phyloP scores from a whole-genome alignment of 2,888 invertebrate genomes.

The Eulithis testata region DNA sequence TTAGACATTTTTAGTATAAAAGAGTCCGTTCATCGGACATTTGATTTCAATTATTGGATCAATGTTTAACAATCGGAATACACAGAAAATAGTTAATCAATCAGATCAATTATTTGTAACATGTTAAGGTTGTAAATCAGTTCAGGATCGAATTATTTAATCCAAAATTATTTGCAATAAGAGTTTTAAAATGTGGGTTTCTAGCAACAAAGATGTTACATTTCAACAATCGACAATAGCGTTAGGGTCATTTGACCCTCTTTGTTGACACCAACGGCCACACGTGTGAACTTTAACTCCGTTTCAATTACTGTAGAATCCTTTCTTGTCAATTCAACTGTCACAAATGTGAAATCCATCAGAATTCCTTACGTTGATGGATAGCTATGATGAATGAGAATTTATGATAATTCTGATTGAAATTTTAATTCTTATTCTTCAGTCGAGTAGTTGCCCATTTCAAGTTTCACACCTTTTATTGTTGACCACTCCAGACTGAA shows the following conservation, averaged over 20 bases:
- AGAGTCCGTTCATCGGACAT: too few species aligned
- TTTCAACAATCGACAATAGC: conserved; percentile 33
- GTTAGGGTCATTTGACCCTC: conserved; percentile 46
- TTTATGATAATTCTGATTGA: conserved; percentile 77
- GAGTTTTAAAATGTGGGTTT: background rate
- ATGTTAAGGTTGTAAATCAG: too few species aligned
- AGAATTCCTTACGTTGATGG: conserved; percentile 63
- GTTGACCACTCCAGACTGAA: conserved; percentile 33
- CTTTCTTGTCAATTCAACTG: conserved; percentile 73
- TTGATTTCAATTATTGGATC: too few species aligned
- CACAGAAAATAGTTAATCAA: too few species aligned
- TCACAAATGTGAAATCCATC: conserved; percentile 76
- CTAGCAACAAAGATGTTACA: conserved; percentile 23
- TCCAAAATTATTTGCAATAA: background rate
- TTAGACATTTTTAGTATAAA: too few species aligned
- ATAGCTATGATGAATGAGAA: conserved; percentile 72
- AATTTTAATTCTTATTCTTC: conserved; percentile 75
- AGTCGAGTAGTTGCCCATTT: conserved; percentile 61
- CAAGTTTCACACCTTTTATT: conserved; percentile 62
- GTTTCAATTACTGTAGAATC: conserved; percentile 57
- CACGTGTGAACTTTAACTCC: conserved; percentile 80
- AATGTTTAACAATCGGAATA: too few species aligned
- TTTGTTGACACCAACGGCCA: conserved; percentile 64
- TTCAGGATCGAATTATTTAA: background rate
- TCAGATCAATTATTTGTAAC: too few species aligned